Evolutionary conservation across 2,888 invertebrate species (phyloP).

Genomic region (Venustoraphidia nigricollis): DNA sequence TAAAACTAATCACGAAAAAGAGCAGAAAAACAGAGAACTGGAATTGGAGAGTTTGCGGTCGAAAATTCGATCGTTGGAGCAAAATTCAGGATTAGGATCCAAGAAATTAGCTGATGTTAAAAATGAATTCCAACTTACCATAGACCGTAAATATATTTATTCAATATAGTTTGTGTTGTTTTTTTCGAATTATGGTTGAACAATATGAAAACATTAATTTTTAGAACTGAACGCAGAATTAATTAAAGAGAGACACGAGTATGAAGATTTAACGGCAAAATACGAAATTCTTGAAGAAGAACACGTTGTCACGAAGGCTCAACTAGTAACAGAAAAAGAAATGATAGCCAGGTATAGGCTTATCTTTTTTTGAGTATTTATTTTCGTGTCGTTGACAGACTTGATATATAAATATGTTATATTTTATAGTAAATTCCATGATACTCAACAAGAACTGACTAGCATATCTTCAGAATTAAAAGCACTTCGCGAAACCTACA

Average conservation of each 20-base stretch:
- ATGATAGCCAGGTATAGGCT: slow-evolving; percentile 47
- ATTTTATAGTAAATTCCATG: slow-evolving; percentile 39
- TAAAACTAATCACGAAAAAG: slow-evolving; percentile 53
- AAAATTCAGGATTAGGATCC: slow-evolving; percentile 40
- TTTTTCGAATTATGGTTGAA: not conserved
- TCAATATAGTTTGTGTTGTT: not conserved
- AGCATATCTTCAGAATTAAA: slow-evolving; percentile 47
- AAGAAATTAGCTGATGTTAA: slow-evolving; percentile 51
- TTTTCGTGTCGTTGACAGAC: slow-evolving; percentile 1
- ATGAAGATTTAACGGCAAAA: slow-evolving; percentile 64
- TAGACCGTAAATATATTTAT: slow-evolving; percentile 43
- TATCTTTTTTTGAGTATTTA: not conserved
- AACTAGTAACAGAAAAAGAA: slow-evolving; percentile 69
- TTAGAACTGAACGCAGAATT: slow-evolving; percentile 52
- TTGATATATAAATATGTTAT: slow-evolving; percentile 1
- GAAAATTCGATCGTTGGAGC: slow-evolving; percentile 51
- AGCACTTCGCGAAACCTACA: slow-evolving; percentile 44
- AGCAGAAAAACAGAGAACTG: slow-evolving; percentile 59
- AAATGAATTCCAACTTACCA: slow-evolving; percentile 48
- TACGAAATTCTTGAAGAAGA: slow-evolving; percentile 76
- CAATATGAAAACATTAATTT: slow-evolving; percentile 14
- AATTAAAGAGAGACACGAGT: slow-evolving; percentile 52
- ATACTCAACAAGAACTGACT: slow-evolving; percentile 44
- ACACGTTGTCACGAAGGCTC: slow-evolving; percentile 67
- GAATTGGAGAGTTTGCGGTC: slow-evolving; percentile 62